Conservation (phyloP, 2,888 invertebrate genomes). For the Thalpophila matura region DNA sequence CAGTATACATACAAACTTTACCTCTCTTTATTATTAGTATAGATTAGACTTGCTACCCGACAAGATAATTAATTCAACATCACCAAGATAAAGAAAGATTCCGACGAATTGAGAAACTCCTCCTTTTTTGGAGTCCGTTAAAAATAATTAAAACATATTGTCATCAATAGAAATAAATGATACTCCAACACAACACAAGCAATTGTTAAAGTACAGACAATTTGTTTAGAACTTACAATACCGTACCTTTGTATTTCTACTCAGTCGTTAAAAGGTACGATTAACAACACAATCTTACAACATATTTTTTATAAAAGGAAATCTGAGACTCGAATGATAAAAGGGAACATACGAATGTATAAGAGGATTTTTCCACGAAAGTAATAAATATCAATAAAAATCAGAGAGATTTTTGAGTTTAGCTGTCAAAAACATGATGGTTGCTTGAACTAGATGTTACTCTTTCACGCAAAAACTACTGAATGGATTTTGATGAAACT, state of each 20-base stretch:
- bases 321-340: constrained; percentile 4
- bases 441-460: constrained; percentile 3
- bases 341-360: constrained; percentile 4
- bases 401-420: constrained; percentile 16
- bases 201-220: constrained; percentile 1
- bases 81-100: no score
- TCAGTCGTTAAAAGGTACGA: constrained; percentile 1
- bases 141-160: no score
- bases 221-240: not conserved
- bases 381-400: constrained; percentile 35
- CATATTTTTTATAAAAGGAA: constrained; percentile 14
- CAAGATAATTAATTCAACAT: no score
- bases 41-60: no score
- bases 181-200: no score
- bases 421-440: constrained; percentile 26
- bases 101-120: no score
- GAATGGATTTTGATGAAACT: no score
- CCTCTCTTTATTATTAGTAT: no score
- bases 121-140: no score
- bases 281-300: not conserved
- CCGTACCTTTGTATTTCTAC: constrained; percentile 1
- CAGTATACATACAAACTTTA: no score
- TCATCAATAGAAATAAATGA: no score
- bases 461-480: no score
- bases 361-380: constrained; percentile 7